These are phyloP conservation scores for Chinchilla lanigera DNA, from an alignment of 2,113 vertebrate species.

Conservation along the genomic window DNA sequence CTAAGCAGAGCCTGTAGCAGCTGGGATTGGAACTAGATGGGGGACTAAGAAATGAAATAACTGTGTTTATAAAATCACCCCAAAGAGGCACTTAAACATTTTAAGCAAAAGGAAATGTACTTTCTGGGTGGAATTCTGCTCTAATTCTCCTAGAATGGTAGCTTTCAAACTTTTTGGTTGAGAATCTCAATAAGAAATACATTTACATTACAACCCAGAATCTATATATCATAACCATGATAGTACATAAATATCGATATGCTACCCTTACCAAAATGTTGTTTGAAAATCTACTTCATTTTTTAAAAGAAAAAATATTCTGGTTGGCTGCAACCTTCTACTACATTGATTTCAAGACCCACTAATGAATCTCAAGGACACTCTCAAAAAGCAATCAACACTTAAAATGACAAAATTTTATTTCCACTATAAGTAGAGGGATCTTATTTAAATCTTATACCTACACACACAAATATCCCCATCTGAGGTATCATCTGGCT, in stretches of 20 bases:
- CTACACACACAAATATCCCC: neutral
- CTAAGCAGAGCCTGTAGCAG: neutral
- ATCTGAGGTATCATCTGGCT: neutral
- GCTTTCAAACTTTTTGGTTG: neutral
- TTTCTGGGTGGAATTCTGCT: neutral
- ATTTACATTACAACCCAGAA: neutral
- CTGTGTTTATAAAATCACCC: neutral
- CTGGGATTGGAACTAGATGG: neutral
- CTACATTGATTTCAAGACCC: neutral
- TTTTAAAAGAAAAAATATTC: constrained; percentile 43
- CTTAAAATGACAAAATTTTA: constrained; percentile 14
- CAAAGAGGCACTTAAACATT: neutral
- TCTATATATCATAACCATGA: neutral
- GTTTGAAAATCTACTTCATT: neutral
- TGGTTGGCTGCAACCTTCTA: neutral
- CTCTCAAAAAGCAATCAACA: neutral
- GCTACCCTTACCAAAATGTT: neutral
- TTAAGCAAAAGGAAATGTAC: neutral
- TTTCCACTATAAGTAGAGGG: neutral
- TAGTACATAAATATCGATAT: neutral
- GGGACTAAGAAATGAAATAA: neutral
- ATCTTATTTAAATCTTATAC: neutral
- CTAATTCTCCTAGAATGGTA: neutral
- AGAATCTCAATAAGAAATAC: neutral
- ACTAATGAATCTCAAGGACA: neutral